Evolutionary conservation across 2,113 vertebrate genomes (phyloP).

Genomic region (Ovis aries): DNA sequence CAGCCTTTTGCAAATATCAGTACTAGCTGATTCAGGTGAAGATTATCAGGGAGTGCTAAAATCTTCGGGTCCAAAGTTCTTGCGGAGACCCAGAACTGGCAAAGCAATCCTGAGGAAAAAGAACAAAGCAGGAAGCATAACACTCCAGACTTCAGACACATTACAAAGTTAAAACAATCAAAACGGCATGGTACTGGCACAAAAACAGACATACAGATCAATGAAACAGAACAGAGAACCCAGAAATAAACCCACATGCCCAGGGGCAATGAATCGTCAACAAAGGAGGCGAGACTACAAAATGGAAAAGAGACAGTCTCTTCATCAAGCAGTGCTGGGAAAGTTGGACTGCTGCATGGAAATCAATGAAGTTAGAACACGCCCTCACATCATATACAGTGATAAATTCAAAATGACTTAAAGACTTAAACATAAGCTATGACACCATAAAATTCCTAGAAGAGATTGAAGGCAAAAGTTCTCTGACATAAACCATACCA

Average conservation of each 20-base stretch:
- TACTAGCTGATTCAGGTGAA: not conserved
- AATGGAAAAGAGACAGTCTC: not conserved
- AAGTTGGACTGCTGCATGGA: not conserved
- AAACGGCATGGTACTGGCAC: not conserved
- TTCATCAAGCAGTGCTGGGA: not conserved
- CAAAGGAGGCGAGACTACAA: not conserved
- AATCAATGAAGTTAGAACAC: not conserved
- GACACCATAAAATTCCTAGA: not conserved
- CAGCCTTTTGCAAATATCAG: not conserved
- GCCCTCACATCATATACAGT: not conserved
- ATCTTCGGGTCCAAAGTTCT: not conserved
- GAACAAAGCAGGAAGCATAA: not conserved
- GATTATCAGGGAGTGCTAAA: not conserved
- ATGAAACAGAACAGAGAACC: not conserved
- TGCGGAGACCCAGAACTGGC: not conserved
- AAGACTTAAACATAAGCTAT: not conserved
- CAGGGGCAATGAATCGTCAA: not conserved
- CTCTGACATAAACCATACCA: not conserved
- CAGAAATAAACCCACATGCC: not conserved
- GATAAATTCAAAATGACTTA: not conserved
- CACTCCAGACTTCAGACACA: not conserved
- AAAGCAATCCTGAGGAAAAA: not conserved
- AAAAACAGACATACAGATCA: not conserved
- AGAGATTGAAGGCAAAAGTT: not conserved
- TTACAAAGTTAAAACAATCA: not conserved